Base-by-base conservation (phyloP, 2,797 vertebrate genomes). In the Myotis findleyi region DNA sequence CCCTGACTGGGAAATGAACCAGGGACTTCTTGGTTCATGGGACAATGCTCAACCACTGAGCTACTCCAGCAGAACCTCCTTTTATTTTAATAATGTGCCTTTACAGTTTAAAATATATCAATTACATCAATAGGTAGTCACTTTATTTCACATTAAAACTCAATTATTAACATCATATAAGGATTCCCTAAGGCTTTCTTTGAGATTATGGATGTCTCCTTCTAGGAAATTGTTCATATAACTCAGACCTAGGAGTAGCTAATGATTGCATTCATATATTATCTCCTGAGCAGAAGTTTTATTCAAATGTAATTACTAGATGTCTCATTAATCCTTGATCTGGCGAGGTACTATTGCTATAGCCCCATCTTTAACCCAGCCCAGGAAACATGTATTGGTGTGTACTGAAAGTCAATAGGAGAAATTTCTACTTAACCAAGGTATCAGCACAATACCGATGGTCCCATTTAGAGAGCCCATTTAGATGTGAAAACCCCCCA, bases 81-180 rank as follows among this genome's bases (percentile, higher is more conserved):
- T 80, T 89, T 81, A 68, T 77, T 77, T 20, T 4, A 82, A 72
- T 69, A 53, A 73, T 30, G 8, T 71, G 27, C 38, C 55, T 30
- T 82, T 49, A 83, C 62, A 89, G 12, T 30, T 44, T 79, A 93
- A 95, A 84, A 68, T 66, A 9, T 33, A 57, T 90, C 7, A 38
- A 16, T 47, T 91, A 25, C 88, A n/a, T 38, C 47, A 76, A 83
- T 16, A 72, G 9, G 10, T 51, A 77, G 6, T 14, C 6, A 79
- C 33, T 72, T 88, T 82, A 80, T 82, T 86, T 76, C 30, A 72
- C 25, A 21, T 84, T 84, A 87, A 89, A 93, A 87, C 4, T 66
- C 17, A 71, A 20, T 72, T 66, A 30, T 47, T 91, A 93, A 81
- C 8, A 83, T 59, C 77, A 9, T 38, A 3, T 33, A 59, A 89